A percentile compares a stretch with the other conserved stretches of the same genome.
These are phyloP conservation scores for Eunapius fragilis DNA, from an alignment of 37 sponge, comb jelly and placozoan species.

Conservation along the genomic window DNA sequence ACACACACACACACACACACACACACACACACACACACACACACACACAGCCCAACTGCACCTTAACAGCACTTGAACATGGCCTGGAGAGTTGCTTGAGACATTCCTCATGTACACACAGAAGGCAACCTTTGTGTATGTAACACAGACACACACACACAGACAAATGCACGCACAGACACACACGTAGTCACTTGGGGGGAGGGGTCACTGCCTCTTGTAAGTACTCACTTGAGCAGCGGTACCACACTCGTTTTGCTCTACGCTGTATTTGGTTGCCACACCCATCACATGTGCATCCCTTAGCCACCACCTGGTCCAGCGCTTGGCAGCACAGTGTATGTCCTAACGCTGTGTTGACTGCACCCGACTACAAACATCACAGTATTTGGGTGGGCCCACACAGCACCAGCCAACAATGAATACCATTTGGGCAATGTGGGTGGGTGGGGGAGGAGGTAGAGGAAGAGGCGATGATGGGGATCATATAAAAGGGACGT, in stretches of 20 bases:
- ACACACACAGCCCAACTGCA: not conserved
- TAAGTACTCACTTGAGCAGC: conserved; percentile 40
- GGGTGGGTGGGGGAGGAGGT: no score
- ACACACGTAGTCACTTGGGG: not conserved
- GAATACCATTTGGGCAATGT: no score
- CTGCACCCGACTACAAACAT: not conserved
- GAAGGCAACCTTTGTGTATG: not conserved
- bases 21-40: no score
- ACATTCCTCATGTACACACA: not conserved
- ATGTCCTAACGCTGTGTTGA: not conserved
- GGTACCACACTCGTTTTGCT: conserved; percentile 44
- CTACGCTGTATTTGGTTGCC: conserved; percentile 34
- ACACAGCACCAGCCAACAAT: no score
- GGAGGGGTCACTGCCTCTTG: no score
- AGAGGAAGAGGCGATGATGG: not conserved
- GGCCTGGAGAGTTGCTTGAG: not conserved
- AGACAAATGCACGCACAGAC: not conserved
- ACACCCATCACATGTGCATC: conserved; percentile 63
- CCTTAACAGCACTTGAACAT: not conserved
- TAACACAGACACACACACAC: not conserved
- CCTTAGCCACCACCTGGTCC: no score
- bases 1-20: no score
- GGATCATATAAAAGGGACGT: no score
- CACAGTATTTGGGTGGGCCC: no score
- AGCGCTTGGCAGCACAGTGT: not conserved